phyloP scores from a whole-genome alignment of 2,888 invertebrate species.

The Cheilosia variabilis region DNA sequence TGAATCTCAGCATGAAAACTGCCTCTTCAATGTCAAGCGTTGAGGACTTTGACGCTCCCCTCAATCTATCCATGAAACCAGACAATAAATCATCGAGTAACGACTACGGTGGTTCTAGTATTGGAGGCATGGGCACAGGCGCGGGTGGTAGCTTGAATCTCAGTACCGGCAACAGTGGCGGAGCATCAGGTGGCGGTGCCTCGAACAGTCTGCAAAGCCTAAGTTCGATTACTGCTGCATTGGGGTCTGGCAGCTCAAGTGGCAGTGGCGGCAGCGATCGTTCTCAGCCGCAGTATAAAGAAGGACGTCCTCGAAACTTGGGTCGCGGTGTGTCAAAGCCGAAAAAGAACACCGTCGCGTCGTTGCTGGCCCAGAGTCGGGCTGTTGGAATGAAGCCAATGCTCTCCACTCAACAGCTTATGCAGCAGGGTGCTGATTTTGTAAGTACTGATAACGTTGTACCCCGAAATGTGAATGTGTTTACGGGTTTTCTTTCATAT shows the following conservation, averaged over 20 bases:
- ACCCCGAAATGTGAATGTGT: background rate
- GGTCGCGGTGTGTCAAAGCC: constrained; percentile 95
- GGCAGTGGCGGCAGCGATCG: constrained; percentile 78
- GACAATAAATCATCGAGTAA: constrained; percentile 80
- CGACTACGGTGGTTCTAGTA: constrained; percentile 75
- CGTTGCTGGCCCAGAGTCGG: constrained; percentile 92
- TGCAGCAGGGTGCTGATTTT: constrained; percentile 84
- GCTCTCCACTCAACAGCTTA: constrained; percentile 88
- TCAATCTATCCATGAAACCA: constrained; percentile 93
- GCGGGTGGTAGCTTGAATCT: constrained; percentile 61
- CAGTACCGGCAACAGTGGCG: constrained; percentile 50
- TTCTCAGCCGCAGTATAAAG: constrained; percentile 84
- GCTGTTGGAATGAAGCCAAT: constrained; percentile 92
- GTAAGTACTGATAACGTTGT: constrained; percentile 80
- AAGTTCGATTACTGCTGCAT: constrained; percentile 83
- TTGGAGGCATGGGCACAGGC: constrained; percentile 28
- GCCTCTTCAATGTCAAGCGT: constrained; percentile 82
- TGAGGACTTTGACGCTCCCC: constrained; percentile 89
- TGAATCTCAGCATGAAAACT: constrained; percentile 83
- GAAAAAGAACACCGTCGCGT: constrained; percentile 96
- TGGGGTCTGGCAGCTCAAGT: constrained; percentile 80
- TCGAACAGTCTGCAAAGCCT: constrained; percentile 83
- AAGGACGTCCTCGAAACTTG: constrained; percentile 92
- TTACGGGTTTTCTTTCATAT: background rate
- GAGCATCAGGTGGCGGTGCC: constrained; percentile 72